Evolutionary conservation across 2,113 vertebrate species (phyloP).

Genomic region (Hyla sarda): DNA sequence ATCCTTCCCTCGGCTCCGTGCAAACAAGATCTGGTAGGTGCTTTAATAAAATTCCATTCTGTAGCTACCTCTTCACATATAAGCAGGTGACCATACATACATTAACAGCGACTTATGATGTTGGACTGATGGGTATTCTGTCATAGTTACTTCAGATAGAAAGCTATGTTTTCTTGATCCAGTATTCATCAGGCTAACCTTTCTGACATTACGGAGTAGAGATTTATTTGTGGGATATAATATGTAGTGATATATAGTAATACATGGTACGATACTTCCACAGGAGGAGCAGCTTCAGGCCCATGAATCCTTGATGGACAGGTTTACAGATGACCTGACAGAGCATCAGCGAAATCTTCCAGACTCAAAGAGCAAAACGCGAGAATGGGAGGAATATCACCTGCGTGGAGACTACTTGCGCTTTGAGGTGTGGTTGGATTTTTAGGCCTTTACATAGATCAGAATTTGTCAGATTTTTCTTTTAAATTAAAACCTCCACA

Average conservation of each 20-base stretch:
- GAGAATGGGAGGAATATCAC: slow-evolving; percentile 79
- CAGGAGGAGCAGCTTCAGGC: slow-evolving; percentile 86
- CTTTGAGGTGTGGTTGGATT: slow-evolving; percentile 69
- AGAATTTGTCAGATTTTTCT: no score
- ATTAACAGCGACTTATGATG: not conserved
- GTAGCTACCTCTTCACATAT: not conserved
- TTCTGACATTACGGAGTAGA: not conserved
- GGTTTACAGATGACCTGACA: slow-evolving; percentile 77
- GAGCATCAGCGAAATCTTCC: slow-evolving; percentile 76
- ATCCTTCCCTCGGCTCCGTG: slow-evolving; percentile 80
- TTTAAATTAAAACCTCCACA: no score
- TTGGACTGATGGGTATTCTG: not conserved
- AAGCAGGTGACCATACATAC: no score
- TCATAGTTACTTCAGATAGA: no score
- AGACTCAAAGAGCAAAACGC: slow-evolving; percentile 74
- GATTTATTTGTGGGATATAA: not conserved
- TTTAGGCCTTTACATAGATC: not conserved
- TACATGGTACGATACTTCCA: not conserved
- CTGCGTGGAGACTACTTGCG: slow-evolving; percentile 73
- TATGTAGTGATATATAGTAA: no score
- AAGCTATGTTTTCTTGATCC: not conserved
- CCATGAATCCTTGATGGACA: slow-evolving; percentile 79
- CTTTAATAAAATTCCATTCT: not conserved
- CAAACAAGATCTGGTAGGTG: slow-evolving; percentile 75
- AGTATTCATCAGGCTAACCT: not conserved